phyloP scores from a whole-genome alignment of 2,797 vertebrate genomes.

The Phalloptychus januarius region DNA sequence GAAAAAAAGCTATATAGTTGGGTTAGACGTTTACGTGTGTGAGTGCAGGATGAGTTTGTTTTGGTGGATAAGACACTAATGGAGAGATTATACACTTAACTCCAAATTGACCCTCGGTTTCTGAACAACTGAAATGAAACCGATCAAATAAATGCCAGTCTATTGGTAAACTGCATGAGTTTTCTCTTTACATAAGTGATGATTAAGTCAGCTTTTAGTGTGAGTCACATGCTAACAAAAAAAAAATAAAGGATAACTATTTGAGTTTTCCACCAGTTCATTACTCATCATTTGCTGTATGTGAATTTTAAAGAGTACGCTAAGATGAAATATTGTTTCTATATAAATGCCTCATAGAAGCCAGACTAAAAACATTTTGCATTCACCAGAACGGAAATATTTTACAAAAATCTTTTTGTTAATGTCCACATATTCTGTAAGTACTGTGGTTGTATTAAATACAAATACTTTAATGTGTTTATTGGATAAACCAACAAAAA shows the following conservation, averaged over 20 bases:
- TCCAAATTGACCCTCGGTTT: slow-evolving; percentile 1
- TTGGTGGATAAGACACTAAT: slow-evolving; percentile 29
- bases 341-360: background rate
- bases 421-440: background rate
- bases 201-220: background rate
- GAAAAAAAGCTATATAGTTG: background rate
- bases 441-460: background rate
- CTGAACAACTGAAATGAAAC: background rate
- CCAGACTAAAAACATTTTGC: background rate
- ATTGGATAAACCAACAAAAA: background rate
- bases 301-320: background rate
- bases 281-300: slow-evolving; percentile 4
- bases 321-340: background rate
- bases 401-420: background rate
- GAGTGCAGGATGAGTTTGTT: slow-evolving; percentile 7
- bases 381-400: background rate
- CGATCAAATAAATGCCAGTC: background rate
- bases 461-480: background rate
- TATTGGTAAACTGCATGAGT: background rate
- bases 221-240: background rate
- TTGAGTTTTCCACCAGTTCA: slow-evolving; percentile 10
- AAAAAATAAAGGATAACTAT: background rate
- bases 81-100: slow-evolving; percentile 25
- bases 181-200: background rate
- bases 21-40: background rate